Conservation (phyloP, 1,140 invertebrate species). For the Drosophila neocordata region DNA sequence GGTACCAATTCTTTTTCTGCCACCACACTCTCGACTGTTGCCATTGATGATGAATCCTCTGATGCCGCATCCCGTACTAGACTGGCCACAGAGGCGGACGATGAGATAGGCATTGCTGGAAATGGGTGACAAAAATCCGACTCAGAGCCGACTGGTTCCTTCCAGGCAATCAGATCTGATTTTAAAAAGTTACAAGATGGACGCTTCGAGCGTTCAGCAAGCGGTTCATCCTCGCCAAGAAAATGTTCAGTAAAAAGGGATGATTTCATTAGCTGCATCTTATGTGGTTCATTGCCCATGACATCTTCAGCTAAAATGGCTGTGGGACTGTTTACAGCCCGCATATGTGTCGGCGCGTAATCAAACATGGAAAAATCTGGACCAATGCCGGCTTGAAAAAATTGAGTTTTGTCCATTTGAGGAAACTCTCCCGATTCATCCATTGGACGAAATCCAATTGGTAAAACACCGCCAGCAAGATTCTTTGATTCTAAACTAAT, state of each 20-base stretch:
- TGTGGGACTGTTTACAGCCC: slow-evolving; percentile 83
- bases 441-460: slow-evolving; percentile 55
- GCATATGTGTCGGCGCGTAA: slow-evolving; percentile 17
- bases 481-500: slow-evolving; percentile 64
- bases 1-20: slow-evolving; percentile 9
- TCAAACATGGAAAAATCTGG: slow-evolving; percentile 71
- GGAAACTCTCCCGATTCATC: slow-evolving; percentile 71
- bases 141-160: slow-evolving; percentile 56
- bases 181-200: slow-evolving; percentile 20
- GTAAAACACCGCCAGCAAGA: slow-evolving; percentile 33
- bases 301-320: slow-evolving; percentile 84
- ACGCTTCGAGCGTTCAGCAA: neutral
- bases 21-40: slow-evolving; percentile 30
- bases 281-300: slow-evolving; percentile 86
- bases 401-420: slow-evolving; percentile 75
- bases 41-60: slow-evolving; percentile 58
- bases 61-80: slow-evolving; percentile 57
- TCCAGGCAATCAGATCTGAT: slow-evolving; percentile 34
- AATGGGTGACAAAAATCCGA: slow-evolving; percentile 57
- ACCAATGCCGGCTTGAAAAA: slow-evolving; percentile 62
- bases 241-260: slow-evolving; percentile 85
- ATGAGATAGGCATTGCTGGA: slow-evolving; percentile 49
- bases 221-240: slow-evolving; percentile 47
- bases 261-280: slow-evolving; percentile 93
- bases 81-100: slow-evolving; percentile 63